These are phyloP conservation scores for Oryzias woworae DNA, from an alignment of 2,113 vertebrate genomes.

Conservation along the genomic window DNA sequence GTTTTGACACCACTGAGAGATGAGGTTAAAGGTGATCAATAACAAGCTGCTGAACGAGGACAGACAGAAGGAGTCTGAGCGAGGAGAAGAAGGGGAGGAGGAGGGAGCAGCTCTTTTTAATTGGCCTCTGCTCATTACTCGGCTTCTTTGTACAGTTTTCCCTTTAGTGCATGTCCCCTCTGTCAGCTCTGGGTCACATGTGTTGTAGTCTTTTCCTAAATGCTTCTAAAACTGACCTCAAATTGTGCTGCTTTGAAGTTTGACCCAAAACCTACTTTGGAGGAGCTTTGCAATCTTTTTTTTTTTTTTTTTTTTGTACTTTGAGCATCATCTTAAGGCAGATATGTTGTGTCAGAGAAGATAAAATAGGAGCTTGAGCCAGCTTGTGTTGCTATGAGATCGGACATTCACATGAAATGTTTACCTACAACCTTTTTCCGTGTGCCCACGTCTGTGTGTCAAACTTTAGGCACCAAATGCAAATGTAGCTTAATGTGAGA, in stretches of 20 bases:
- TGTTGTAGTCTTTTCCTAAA: slow-evolving; percentile 36
- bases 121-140: slow-evolving; percentile 82
- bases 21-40: slow-evolving; percentile 95
- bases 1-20: slow-evolving; percentile 88
- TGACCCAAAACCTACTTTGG: slow-evolving; percentile 23
- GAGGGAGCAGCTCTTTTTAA: slow-evolving; percentile 79
- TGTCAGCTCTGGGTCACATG: slow-evolving; percentile 35
- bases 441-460: slow-evolving; percentile 9
- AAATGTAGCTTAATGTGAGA: slow-evolving; percentile 17
- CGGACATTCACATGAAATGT: slow-evolving; percentile 16
- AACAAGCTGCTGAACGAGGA: slow-evolving; percentile 80
- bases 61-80: slow-evolving; percentile 58
- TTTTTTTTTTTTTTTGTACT: slow-evolving; percentile 7
- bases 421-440: neutral
- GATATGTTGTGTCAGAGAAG: slow-evolving; percentile 7
- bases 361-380: no score
- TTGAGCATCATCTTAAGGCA: slow-evolving; percentile 2
- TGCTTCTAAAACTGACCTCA: slow-evolving; percentile 29
- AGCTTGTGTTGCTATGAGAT: neutral
- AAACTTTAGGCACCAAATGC: slow-evolving; percentile 18
- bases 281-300: slow-evolving; percentile 10
- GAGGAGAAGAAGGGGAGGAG: slow-evolving; percentile 30
- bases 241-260: slow-evolving; percentile 21
- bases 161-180: slow-evolving; percentile 54
- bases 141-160: slow-evolving; percentile 68